Percentiles rank a stretch among this genome's conserved stretches.
Conservation (phyloP, 1,140 invertebrate genomes). For the Panagrolaimus sp. region DNA sequence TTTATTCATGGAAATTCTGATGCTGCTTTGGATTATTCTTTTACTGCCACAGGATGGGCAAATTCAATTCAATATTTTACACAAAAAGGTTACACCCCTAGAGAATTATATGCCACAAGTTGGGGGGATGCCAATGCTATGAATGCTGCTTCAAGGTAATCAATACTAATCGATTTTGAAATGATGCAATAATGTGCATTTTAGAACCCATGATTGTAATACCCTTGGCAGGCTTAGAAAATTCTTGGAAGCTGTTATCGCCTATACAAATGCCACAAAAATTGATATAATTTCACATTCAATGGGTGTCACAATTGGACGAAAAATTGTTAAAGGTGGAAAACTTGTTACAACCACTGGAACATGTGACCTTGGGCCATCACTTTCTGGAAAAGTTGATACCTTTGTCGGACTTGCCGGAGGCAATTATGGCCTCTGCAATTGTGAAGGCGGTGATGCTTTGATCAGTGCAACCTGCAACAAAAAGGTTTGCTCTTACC, state of each 20-base stretch:
- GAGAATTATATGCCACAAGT: background rate
- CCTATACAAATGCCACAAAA: constrained; percentile 3
- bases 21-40: background rate
- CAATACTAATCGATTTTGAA: no score
- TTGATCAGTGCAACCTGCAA: constrained; percentile 4
- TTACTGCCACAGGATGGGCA: background rate
- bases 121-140: constrained; percentile 5
- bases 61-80: constrained; percentile 10
- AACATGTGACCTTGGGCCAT: constrained; percentile 6
- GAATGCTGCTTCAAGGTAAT: background rate
- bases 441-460: constrained; percentile 3
- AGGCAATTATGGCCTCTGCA: constrained; percentile 15
- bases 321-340: constrained; percentile 16
- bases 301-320: constrained; percentile 15
- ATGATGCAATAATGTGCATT: no score
- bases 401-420: constrained; percentile 14
- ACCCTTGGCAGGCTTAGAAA: background rate
- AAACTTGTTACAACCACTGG: background rate
- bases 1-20: constrained; percentile 21
- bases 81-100: background rate
- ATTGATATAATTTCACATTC: constrained; percentile 8
- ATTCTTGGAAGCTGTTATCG: constrained; percentile 16
- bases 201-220: constrained; percentile 13
- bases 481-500: background rate
- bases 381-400: constrained; percentile 4